A percentile compares a stretch with the other conserved stretches of the same genome.
Conservation (phyloP, 2,888 invertebrate genomes). For the Eristalis pertinax region DNA sequence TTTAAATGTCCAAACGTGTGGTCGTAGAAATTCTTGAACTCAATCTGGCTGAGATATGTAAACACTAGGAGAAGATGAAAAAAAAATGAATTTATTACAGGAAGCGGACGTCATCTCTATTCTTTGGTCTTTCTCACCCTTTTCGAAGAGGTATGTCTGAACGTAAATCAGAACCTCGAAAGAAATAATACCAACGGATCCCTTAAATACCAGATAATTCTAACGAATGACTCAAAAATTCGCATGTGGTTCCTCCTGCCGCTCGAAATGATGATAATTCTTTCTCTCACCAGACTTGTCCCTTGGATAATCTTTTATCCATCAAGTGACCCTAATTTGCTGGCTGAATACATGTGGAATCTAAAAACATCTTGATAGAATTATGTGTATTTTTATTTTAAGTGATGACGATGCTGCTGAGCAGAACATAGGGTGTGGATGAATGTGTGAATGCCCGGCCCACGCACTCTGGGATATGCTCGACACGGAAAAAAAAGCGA, state of each 20-base stretch:
- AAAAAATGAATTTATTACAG: constrained; percentile 9
- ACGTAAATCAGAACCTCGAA: constrained; percentile 10
- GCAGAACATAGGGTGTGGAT: background rate
- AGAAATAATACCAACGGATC: background rate
- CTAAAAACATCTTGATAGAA: constrained; percentile 3
- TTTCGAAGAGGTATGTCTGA: background rate
- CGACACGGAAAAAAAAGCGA: background rate
- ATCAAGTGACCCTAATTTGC: constrained; percentile 26
- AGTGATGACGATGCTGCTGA: constrained; percentile 27
- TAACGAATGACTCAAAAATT: constrained; percentile 4
- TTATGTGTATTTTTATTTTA: constrained; percentile 20
- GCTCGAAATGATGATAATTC: background rate
- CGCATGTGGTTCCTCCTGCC: background rate
- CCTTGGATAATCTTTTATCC: constrained; percentile 10
- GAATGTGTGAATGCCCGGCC: constrained; percentile 1
- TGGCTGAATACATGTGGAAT: background rate
- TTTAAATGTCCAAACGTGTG: background rate
- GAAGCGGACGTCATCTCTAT: background rate
- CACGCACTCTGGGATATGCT: constrained; percentile 7
- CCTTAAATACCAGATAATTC: background rate
- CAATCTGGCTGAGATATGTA: background rate
- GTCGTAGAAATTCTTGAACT: background rate
- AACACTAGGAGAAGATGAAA: background rate
- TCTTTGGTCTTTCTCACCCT: background rate
- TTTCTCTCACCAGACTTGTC: background rate